These are phyloP conservation scores for Siderastrea radians DNA, from an alignment of 92 coral and sea anemone genomes.

Conservation along the genomic window DNA sequence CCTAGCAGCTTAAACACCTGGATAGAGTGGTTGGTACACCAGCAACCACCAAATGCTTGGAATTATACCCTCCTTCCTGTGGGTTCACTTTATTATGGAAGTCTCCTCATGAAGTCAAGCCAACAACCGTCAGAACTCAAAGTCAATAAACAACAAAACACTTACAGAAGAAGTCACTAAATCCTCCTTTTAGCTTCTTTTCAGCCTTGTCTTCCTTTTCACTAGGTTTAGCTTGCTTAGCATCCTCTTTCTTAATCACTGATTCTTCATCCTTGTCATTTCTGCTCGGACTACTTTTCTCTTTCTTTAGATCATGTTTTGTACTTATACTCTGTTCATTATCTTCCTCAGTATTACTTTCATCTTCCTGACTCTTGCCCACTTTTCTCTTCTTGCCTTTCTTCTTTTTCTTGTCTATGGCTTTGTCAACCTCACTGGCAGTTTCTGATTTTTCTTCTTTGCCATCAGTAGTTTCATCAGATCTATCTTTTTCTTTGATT, in stretches of 20 bases:
- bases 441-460: constrained; percentile 16
- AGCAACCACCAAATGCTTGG: too few species aligned
- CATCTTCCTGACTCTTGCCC: constrained; percentile 14
- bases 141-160: background rate
- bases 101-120: too few species aligned
- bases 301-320: background rate
- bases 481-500: background rate
- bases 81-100: too few species aligned
- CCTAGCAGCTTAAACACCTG: too few species aligned
- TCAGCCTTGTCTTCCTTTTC: constrained; percentile 11
- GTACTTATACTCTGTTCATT: background rate
- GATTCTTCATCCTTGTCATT: background rate
- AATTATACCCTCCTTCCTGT: too few species aligned
- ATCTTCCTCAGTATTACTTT: background rate
- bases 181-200: constrained; percentile 52
- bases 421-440: background rate
- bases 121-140: background rate
- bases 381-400: constrained; percentile 20
- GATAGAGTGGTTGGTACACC: too few species aligned
- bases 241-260: constrained; percentile 10
- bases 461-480: background rate
- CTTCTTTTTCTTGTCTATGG: constrained; percentile 15
- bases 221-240: background rate
- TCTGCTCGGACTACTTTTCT: background rate
- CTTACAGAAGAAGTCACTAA: constrained; percentile 92